A percentile compares a stretch with the other conserved stretches of the same genome.
phyloP scores from a whole-genome alignment of 1,140 invertebrate genomes.

The Cydia strobilella region DNA sequence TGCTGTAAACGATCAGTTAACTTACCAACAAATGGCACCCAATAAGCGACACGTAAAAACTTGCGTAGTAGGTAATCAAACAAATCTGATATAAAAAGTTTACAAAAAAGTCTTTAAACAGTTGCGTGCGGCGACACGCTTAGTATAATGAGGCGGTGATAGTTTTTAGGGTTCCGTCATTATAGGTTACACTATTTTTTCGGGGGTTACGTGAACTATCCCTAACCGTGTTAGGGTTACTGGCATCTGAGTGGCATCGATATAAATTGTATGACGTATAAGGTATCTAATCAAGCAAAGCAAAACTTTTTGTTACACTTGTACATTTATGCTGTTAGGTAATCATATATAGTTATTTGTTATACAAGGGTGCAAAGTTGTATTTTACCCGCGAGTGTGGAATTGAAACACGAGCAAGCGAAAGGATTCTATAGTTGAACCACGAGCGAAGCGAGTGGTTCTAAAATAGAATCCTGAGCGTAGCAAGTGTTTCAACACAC shows the following conservation, averaged over 20 bases:
- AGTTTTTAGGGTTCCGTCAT: conserved; percentile 41
- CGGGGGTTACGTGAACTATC: not conserved
- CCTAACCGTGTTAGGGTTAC: not conserved
- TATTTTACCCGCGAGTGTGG: no score
- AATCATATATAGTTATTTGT: no score
- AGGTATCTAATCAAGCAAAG: no score
- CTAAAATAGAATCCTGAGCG: no score
- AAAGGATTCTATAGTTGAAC: no score
- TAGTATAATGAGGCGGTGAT: conserved; percentile 56
- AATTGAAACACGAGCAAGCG: no score
- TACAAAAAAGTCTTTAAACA: conserved; percentile 28
- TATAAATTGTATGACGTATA: not conserved
- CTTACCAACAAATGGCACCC: conserved; percentile 20
- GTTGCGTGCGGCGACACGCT: conserved; percentile 49
- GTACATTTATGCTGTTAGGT: no score
- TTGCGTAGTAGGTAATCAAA: conserved; percentile 14
- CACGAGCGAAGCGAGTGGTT: no score
- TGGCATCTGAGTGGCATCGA: not conserved
- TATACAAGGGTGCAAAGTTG: no score
- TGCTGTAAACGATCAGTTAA: conserved; percentile 9
- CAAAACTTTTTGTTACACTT: no score
- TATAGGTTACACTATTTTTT: conserved; percentile 14
- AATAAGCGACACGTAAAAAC: conserved; percentile 23
- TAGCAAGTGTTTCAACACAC: no score
- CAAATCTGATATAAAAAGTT: conserved; percentile 22